Conservation (phyloP, 2,113 vertebrate genomes). For the Gracilinanus agilis region DNA sequence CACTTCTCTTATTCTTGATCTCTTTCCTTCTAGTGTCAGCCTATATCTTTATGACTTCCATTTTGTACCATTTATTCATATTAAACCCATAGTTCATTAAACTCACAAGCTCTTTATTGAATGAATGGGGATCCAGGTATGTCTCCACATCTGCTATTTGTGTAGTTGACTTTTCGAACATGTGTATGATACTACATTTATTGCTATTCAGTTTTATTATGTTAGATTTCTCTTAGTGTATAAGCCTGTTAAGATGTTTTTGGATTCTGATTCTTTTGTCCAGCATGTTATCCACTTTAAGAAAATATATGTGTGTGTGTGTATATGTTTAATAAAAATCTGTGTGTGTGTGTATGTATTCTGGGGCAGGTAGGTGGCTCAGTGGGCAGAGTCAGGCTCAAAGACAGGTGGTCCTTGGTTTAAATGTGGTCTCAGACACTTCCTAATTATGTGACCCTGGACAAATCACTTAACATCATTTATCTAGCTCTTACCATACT, state of each 20-base stretch:
- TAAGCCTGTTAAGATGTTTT: background rate
- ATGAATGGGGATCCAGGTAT: background rate
- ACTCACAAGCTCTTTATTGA: background rate
- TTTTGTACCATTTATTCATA: background rate
- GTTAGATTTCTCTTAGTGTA: too few species aligned
- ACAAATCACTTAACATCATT: too few species aligned
- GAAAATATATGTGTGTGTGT: background rate
- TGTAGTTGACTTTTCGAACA: background rate
- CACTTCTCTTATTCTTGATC: background rate
- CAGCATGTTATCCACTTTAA: background rate
- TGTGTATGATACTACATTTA: background rate
- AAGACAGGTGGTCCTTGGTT: too few species aligned
- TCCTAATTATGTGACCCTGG: too few species aligned
- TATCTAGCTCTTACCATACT: too few species aligned
- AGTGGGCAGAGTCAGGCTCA: too few species aligned
- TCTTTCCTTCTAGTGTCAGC: background rate
- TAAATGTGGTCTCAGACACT: too few species aligned
- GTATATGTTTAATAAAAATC: too few species aligned
- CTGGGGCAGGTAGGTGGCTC: too few species aligned
- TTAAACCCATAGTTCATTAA: background rate
- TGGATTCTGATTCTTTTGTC: background rate
- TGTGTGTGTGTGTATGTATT: too few species aligned
- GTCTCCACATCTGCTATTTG: background rate
- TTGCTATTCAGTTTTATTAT: background rate
- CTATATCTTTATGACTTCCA: background rate